Evolutionary conservation across 1,140 invertebrate genomes (phyloP).

Genomic region (Dendrolimus punctatus): DNA sequence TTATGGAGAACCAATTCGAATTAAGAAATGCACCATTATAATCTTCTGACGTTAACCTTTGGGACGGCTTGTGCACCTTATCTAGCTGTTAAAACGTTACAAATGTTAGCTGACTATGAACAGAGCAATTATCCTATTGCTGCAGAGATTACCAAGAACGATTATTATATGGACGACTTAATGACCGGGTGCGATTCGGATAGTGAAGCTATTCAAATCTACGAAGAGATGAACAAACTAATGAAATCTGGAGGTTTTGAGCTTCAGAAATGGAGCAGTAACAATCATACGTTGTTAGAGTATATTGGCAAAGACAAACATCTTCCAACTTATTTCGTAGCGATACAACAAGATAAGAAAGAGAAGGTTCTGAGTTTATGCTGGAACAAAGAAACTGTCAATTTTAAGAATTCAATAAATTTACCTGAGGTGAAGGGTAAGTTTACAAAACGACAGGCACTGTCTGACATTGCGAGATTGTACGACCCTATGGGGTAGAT

Average conservation of each 20-base stretch:
- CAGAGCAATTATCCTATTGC: background rate
- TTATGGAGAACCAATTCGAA: background rate
- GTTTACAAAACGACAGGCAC: background rate
- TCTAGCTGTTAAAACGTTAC: slow-evolving; percentile 2
- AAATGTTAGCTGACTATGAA: background rate
- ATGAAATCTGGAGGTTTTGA: slow-evolving; percentile 1
- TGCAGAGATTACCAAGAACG: background rate
- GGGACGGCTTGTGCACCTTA: slow-evolving; percentile 3
- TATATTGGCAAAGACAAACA: too few relatives aligned
- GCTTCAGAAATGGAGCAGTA: slow-evolving; percentile 6
- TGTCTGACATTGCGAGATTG: background rate
- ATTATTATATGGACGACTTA: background rate
- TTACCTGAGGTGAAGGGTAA: background rate
- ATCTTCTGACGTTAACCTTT: slow-evolving; percentile 3
- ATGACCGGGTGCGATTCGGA: background rate
- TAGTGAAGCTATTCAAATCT: background rate
- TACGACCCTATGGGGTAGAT: slow-evolving; percentile 1
- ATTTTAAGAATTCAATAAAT: too few relatives aligned
- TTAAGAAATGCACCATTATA: background rate
- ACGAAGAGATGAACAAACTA: background rate
- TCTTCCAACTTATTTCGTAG: background rate
- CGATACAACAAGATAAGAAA: background rate
- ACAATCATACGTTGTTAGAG: background rate
- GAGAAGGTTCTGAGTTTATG: background rate
- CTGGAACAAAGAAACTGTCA: too few relatives aligned